These are phyloP conservation scores for Dolichotis patagonum DNA, from an alignment of 2,113 vertebrate species.

Conservation along the genomic window DNA sequence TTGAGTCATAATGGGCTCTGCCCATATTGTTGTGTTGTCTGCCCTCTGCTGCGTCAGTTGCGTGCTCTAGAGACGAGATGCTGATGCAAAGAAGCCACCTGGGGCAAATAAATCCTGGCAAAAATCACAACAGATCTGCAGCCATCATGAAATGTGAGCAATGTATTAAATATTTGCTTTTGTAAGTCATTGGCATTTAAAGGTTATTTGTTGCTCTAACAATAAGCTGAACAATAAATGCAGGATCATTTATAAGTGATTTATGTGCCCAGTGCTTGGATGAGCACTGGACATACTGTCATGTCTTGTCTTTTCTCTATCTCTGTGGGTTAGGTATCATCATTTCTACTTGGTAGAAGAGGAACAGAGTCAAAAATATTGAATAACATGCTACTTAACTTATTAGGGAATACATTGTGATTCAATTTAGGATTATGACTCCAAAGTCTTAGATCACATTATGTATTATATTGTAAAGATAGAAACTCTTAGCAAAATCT, in stretches of 20 bases:
- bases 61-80: not conserved
- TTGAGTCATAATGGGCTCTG: not conserved
- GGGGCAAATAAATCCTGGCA: not conserved
- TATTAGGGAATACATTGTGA: not conserved
- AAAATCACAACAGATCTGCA: conserved; percentile 5
- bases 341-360: conserved; percentile 1
- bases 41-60: not conserved
- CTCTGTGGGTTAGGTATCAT: not conserved
- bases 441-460: not conserved
- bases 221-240: not conserved
- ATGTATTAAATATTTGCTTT: conserved; percentile 16
- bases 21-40: not conserved
- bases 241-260: not conserved
- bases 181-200: not conserved
- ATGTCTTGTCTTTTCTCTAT: not conserved
- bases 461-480: not conserved
- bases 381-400: not conserved
- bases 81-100: not conserved
- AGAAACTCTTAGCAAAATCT: not conserved
- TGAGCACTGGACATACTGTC: not conserved
- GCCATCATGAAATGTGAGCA: not conserved
- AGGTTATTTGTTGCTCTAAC: not conserved
- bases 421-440: not conserved
- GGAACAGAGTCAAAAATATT: not conserved
- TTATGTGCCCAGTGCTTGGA: not conserved